These are phyloP conservation scores for Merops nubicus DNA, from an alignment of 2,113 vertebrate genomes.

Conservation along the genomic window DNA sequence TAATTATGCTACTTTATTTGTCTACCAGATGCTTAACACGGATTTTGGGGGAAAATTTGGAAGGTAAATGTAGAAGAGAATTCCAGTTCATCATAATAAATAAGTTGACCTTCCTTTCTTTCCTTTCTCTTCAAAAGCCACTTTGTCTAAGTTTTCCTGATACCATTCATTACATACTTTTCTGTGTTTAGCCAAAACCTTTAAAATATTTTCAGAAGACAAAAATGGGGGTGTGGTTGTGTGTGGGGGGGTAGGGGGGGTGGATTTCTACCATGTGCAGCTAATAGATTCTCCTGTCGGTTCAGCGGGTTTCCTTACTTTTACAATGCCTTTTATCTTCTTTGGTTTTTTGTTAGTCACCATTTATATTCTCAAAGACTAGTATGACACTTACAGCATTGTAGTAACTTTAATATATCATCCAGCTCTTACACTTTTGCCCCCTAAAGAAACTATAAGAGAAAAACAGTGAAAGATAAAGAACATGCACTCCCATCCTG, in stretches of 20 bases:
- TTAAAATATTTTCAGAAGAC: background rate
- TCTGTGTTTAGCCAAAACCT: background rate
- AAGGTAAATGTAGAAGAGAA: background rate
- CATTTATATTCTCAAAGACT: background rate
- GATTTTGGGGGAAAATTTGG: background rate
- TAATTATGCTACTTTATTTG: background rate
- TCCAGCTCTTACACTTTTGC: background rate
- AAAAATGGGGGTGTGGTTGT: too few relatives aligned
- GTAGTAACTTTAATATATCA: background rate
- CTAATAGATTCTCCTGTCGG: background rate
- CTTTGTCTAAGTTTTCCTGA: background rate
- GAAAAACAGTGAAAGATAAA: background rate
- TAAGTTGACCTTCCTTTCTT: background rate
- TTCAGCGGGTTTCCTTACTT: background rate
- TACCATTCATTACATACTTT: background rate
- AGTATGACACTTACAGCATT: background rate
- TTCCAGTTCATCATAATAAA: background rate
- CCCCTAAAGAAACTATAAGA: background rate
- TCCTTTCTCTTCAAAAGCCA: background rate
- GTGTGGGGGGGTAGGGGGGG: too few relatives aligned
- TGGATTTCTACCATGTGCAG: background rate
- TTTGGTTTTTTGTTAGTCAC: background rate
- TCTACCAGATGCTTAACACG: background rate
- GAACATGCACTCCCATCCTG: background rate
- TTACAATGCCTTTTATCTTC: background rate